These are phyloP conservation scores for Rhopilema esculentum DNA, from an alignment of 30 jellyfish, hydroid and myxozoan species.

Conservation along the genomic window DNA sequence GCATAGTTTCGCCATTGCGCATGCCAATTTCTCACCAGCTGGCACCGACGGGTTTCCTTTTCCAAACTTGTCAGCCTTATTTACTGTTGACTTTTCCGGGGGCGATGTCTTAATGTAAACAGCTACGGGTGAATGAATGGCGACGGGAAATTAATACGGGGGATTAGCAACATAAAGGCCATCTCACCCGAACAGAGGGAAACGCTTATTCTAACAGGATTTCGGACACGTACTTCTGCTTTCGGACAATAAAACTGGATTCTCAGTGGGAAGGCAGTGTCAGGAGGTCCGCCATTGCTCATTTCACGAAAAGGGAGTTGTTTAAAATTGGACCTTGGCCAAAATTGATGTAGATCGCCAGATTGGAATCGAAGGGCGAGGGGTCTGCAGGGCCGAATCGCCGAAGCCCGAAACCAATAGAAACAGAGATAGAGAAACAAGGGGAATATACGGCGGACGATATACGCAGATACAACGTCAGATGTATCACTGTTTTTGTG, in stretches of 20 bases:
- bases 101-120: slow-evolving; percentile 59
- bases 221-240: background rate
- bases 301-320: background rate
- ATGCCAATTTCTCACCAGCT: slow-evolving; percentile 78
- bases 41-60: slow-evolving; percentile 73
- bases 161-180: background rate
- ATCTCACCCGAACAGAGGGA: background rate
- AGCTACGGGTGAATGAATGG: slow-evolving; percentile 45
- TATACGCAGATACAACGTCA: too few species aligned
- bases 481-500: too few species aligned
- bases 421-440: too few species aligned
- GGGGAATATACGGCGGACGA: too few species aligned
- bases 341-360: background rate
- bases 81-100: slow-evolving; percentile 65
- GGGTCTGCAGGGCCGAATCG: too few species aligned
- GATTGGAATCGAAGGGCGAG: too few species aligned
- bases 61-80: slow-evolving; percentile 63
- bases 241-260: background rate
- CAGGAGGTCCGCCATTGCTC: background rate
- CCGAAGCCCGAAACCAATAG: too few species aligned
- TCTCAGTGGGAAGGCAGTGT: background rate
- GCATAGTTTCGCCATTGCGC: slow-evolving; percentile 92
- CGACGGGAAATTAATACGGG: slow-evolving; percentile 17
- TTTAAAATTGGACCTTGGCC: background rate
- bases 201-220: background rate